Evolutionary conservation across 2,888 invertebrate species (phyloP), one percentile per base, ranked within the genome.

Genomic region (Pseudanteris insignis): DNA sequence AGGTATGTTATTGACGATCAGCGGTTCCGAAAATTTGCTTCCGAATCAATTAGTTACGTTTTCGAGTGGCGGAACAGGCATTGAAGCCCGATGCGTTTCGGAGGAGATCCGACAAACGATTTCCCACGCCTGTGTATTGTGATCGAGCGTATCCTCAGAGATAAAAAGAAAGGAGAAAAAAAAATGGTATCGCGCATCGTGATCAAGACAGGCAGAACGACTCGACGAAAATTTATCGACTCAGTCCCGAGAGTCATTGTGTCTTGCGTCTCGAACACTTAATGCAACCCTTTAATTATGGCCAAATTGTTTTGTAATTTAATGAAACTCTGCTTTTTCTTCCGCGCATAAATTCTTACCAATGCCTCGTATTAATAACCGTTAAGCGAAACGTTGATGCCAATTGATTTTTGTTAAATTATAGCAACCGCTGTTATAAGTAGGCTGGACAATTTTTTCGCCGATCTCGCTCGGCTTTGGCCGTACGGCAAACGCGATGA

Each of bases 201-300:
- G 47, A 63, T 51, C 59, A 38, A 47, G 43, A 53, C 53, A 25
- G 28, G 26, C 48, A 58, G 60, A 64, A 53, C 37, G 37, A 55
- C 58, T 55, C 34, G 47, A 61, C 48, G 60, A 59, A 61, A 63
- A 61, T 54, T 54, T 64, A 62, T 61, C 44, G 61, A 43, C 37
- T 28, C 26, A 29, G 41, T 55, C 57, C 46, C 47, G 24, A 55
- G 47, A 62, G 55, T 62, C 61, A 62, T 57, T 55, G 51, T 51
- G 55, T 51, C 55, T 55, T 57, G 32, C 43, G 24, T 46, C 47
- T 44, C 50, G 26, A 50, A 32, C 26, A 18, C 38, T 55, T 46
- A 30, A 55, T 40, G 26, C 55, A 46, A 50, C 40, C 46, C 54
- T 57, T 62, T 57, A 55, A 62, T 62, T 62, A 57, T 37, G 34